These are phyloP conservation scores for Heliconius charithonia DNA, from an alignment of 2,888 invertebrate species.

Conservation along the genomic window DNA sequence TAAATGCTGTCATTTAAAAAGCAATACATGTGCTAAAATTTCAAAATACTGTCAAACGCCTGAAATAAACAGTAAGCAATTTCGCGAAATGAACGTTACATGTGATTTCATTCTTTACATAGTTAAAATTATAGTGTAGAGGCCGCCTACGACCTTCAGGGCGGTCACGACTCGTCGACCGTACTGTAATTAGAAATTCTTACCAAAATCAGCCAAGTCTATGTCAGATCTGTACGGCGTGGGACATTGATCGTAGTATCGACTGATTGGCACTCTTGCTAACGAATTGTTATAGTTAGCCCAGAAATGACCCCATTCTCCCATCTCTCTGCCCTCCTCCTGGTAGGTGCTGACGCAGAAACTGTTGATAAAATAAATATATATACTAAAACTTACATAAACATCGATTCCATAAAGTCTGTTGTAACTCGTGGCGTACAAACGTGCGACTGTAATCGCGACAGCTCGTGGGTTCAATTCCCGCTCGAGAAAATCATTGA, in stretches of 20 bases:
- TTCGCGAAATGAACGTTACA: background rate
- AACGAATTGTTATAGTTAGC: constrained; percentile 72
- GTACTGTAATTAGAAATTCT: constrained; percentile 17
- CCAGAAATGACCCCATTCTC: constrained; percentile 78
- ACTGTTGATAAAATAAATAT: constrained; percentile 45
- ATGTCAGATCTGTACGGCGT: constrained; percentile 74
- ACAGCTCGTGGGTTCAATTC: background rate
- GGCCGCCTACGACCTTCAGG: too few species aligned
- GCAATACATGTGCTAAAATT: background rate
- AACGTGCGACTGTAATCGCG: background rate
- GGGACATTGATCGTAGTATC: constrained; percentile 76
- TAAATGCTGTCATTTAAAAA: too few species aligned
- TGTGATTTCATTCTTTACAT: too few species aligned
- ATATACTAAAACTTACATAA: too few species aligned
- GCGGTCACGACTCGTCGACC: too few species aligned
- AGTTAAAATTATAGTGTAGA: too few species aligned
- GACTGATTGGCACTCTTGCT: constrained; percentile 60
- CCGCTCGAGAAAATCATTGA: background rate
- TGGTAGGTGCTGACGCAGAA: constrained; percentile 68
- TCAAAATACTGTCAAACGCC: background rate
- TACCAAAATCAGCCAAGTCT: constrained; percentile 68
- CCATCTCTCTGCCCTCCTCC: constrained; percentile 57
- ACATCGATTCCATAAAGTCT: too few species aligned
- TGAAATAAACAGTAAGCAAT: background rate
- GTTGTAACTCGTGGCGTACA: background rate